Conservation (phyloP, 1,140 invertebrate species). For the Rhysida immarginata region DNA sequence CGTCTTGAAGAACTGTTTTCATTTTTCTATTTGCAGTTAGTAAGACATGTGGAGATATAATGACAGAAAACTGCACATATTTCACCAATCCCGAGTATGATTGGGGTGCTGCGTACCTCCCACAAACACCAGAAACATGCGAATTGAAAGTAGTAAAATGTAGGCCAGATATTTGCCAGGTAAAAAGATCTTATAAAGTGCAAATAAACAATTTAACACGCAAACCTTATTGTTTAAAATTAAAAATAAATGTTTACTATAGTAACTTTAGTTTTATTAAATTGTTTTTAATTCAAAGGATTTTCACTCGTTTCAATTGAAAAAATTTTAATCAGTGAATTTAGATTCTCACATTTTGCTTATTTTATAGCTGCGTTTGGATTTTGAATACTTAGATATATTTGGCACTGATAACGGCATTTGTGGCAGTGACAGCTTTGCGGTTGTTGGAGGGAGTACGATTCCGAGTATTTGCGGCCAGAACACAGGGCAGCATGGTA, state of each 20-base stretch:
- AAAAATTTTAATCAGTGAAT: too few relatives aligned
- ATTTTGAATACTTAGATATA: not conserved
- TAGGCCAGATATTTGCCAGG: slow-evolving; percentile 53
- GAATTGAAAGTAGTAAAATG: slow-evolving; percentile 48
- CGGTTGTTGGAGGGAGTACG: slow-evolving; percentile 47
- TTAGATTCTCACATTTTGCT: too few relatives aligned
- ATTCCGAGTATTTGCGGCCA: slow-evolving; percentile 59
- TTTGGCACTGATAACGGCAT: slow-evolving; percentile 39
- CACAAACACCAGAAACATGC: slow-evolving; percentile 32
- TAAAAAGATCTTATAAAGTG: too few relatives aligned
- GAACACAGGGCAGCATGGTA: slow-evolving; percentile 58
- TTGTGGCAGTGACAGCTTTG: slow-evolving; percentile 50
- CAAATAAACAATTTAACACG: too few relatives aligned
- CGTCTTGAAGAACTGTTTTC: too few relatives aligned
- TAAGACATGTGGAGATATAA: slow-evolving; percentile 20
- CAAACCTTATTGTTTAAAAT: too few relatives aligned
- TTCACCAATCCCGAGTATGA: slow-evolving; percentile 63
- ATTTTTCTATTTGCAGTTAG: slow-evolving; percentile 17
- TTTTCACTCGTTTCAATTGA: too few relatives aligned
- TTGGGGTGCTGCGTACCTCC: slow-evolving; percentile 35
- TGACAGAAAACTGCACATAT: slow-evolving; percentile 53
- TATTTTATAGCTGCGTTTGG: not conserved
- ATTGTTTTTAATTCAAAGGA: too few relatives aligned
- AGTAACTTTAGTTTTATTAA: too few relatives aligned
- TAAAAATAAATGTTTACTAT: too few relatives aligned